Evolutionary conservation across 2,797 vertebrate genomes (phyloP).

Genomic region (Cryptoprocta ferox): DNA sequence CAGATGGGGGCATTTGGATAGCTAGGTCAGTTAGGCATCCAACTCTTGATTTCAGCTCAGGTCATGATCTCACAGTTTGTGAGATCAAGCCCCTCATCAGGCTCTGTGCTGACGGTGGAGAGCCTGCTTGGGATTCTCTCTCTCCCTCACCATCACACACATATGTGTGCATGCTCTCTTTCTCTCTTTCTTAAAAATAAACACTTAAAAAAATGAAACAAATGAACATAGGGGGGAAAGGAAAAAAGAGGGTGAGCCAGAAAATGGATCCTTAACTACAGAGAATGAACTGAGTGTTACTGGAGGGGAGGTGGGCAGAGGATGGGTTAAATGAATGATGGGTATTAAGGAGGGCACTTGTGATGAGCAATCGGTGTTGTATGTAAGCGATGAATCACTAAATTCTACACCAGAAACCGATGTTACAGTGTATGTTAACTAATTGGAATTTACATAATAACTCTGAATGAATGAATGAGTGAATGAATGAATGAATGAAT

Average conservation of each 20-base stretch:
- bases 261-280: not conserved
- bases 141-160: too few relatives aligned
- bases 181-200: too few relatives aligned
- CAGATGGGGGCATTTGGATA: not conserved
- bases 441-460: not conserved
- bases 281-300: not conserved
- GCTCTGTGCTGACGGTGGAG: too few relatives aligned
- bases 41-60: too few relatives aligned
- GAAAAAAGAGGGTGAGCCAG: not conserved
- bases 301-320: not conserved
- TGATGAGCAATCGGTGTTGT: not conserved
- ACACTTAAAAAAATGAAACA: not conserved
- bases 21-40: too few relatives aligned
- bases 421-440: not conserved
- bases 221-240: not conserved
- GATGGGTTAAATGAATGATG: not conserved
- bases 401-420: not conserved
- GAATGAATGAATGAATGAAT: not conserved
- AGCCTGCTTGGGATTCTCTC: too few relatives aligned
- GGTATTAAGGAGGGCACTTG: not conserved
- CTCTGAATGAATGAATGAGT: not conserved
- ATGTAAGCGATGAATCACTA: not conserved
- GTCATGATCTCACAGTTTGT: too few relatives aligned
- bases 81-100: too few relatives aligned
- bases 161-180: too few relatives aligned